Percentiles rank a stretch among this genome's conserved stretches.
These are phyloP conservation scores for Trinorchestia longiramus DNA, from an alignment of 1,140 invertebrate species.

Conservation along the genomic window DNA sequence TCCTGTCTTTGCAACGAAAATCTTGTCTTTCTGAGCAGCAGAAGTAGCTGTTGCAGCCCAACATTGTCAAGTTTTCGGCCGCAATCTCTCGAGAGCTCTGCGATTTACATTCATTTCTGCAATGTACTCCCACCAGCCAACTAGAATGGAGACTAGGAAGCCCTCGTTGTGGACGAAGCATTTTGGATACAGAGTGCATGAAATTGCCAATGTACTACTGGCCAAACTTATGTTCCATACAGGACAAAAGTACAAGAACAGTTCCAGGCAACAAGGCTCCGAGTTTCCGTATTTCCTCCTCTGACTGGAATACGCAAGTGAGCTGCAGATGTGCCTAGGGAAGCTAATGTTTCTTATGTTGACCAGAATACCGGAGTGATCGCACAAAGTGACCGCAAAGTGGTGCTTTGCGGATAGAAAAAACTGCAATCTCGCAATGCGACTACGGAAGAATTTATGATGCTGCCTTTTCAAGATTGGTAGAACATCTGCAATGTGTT, in stretches of 20 bases:
- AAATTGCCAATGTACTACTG: not conserved
- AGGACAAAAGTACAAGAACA: not conserved
- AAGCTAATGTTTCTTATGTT: not conserved
- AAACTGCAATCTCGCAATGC: not conserved
- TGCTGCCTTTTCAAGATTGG: not conserved
- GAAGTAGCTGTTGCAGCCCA: not conserved
- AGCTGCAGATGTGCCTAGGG: not conserved
- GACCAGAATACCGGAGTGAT: not conserved
- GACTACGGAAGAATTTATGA: not conserved
- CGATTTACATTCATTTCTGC: slow-evolving; percentile 24
- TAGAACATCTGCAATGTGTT: not conserved
- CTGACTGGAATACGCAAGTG: not conserved
- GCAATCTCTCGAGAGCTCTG: not conserved
- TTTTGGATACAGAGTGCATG: not conserved
- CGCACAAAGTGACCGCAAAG: not conserved
- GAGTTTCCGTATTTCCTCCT: not conserved
- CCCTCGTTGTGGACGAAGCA: not conserved
- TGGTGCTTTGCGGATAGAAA: not conserved
- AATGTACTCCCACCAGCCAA: not conserved
- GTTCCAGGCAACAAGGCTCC: not conserved
- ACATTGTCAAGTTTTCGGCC: not conserved
- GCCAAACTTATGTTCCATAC: not conserved
- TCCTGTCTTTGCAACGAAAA: too few species aligned
- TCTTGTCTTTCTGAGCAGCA: not conserved
- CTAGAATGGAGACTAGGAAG: not conserved